Conservation (phyloP, 1,140 invertebrate genomes). For the Anoplophora glabripennis region DNA sequence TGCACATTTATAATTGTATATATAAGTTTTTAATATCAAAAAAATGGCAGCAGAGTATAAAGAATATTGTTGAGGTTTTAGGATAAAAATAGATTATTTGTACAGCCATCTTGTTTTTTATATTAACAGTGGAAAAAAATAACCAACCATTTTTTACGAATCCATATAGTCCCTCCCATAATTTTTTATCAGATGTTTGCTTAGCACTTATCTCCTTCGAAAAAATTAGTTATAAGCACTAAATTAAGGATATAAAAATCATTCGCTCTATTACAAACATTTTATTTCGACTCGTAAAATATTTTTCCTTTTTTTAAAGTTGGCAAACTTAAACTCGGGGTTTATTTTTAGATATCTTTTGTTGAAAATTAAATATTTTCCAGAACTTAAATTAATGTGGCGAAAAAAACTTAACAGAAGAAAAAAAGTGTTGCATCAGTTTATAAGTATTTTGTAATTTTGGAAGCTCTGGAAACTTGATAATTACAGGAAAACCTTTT, state of each 20-base stretch:
- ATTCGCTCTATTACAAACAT: no score
- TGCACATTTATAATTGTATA: no score
- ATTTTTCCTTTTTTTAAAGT: no score
- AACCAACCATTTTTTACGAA: constrained; percentile 16
- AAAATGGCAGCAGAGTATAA: constrained; percentile 12
- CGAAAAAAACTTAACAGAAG: no score
- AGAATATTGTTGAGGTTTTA: constrained; percentile 11
- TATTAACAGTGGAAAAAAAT: constrained; percentile 17
- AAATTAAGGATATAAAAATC: neutral
- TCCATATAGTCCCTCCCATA: constrained; percentile 10
- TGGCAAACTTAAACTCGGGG: no score
- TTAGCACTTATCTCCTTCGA: neutral
- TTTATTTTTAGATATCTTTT: no score
- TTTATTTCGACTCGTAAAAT: no score
- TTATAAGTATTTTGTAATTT: no score
- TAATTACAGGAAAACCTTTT: no score
- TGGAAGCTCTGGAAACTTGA: no score
- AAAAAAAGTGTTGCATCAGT: no score
- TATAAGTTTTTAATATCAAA: constrained; percentile 16
- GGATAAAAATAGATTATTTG: constrained; percentile 48
- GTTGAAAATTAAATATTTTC: constrained; percentile 1
- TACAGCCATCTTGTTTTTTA: constrained; percentile 39
- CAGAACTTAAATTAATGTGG: constrained; percentile 4
- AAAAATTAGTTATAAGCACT: neutral
- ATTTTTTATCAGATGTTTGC: constrained; percentile 18